These are phyloP conservation scores for Cygnus atratus DNA, from an alignment of 2,113 vertebrate species.

Conservation along the genomic window DNA sequence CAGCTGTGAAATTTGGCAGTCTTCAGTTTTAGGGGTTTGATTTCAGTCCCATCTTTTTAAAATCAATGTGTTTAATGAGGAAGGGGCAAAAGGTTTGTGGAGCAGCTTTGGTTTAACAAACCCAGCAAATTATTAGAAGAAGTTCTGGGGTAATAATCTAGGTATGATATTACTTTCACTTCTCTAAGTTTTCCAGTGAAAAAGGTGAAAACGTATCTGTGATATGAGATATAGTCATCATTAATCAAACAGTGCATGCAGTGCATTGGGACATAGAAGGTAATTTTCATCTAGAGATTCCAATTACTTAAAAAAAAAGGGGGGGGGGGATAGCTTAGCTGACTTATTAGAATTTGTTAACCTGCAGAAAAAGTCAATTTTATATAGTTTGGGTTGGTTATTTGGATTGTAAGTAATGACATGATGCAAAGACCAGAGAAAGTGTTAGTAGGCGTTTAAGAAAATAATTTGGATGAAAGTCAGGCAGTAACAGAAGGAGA, in stretches of 20 bases:
- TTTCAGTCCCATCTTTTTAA: neutral
- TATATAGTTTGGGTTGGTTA: neutral
- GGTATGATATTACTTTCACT: neutral
- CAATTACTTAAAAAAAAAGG: neutral
- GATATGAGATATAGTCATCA: neutral
- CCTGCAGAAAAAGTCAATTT: neutral
- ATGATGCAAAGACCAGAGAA: neutral
- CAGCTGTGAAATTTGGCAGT: slow-evolving; percentile 31
- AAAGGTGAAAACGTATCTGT: neutral
- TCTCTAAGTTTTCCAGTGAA: neutral
- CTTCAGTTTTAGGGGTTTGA: neutral
- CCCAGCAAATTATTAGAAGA: neutral
- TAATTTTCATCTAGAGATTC: neutral
- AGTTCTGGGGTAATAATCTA: neutral
- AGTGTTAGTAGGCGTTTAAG: slow-evolving; percentile 20
- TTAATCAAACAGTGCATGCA: neutral
- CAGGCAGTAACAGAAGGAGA: slow-evolving; percentile 44
- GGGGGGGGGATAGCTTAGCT: neutral
- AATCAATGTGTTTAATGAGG: neutral
- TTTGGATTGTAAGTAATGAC: neutral
- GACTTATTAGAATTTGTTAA: neutral
- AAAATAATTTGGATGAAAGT: slow-evolving; percentile 27
- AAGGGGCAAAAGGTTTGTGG: neutral
- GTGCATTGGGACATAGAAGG: neutral
- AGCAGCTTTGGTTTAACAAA: neutral